Conservation (phyloP, 2,888 invertebrate species). For the Ramazzottius varieornatus region DNA sequence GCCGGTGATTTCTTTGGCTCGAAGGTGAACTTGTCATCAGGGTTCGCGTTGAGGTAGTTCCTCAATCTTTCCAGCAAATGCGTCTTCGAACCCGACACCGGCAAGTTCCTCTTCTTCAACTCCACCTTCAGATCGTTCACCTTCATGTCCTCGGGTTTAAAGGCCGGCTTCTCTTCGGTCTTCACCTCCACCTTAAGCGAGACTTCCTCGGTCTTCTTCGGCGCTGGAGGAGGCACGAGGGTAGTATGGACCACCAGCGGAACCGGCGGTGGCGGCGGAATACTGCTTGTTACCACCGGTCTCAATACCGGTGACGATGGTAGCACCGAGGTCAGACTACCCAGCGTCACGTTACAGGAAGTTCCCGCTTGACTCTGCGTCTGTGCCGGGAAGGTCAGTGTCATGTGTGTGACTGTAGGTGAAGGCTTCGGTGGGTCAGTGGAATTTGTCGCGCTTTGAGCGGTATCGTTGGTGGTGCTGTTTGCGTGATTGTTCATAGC, state of each 20-base stretch:
- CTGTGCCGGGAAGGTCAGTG: conserved; percentile 6
- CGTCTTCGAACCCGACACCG: conserved; percentile 84
- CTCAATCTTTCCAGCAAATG: conserved; percentile 70
- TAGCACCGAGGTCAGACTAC: too few species aligned
- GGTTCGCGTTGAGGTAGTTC: conserved; percentile 24
- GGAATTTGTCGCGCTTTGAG: too few species aligned
- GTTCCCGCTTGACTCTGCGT: too few species aligned
- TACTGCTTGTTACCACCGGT: too few species aligned
- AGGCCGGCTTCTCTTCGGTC: conserved; percentile 20
- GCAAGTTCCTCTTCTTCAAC: conserved; percentile 66
- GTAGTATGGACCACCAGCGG: conserved; percentile 10
- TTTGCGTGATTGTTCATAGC: too few species aligned
- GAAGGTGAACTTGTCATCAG: background rate
- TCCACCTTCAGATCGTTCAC: conserved; percentile 79
- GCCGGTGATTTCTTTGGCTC: too few species aligned
- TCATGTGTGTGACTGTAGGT: background rate
- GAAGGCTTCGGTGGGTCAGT: conserved; percentile 3
- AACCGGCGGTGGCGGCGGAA: conserved; percentile 10
- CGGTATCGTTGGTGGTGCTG: too few species aligned
- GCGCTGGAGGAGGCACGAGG: conserved; percentile 9
- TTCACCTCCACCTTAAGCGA: conserved; percentile 18
- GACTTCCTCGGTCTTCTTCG: conserved; percentile 9
- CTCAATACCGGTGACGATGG: too few species aligned
- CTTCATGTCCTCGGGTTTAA: conserved; percentile 72
- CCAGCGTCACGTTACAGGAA: too few species aligned